Evolutionary conservation across 2,797 vertebrate species (phyloP), one percentile per base, ranked within the genome.

Genomic region (Xyrichtys novacula): DNA sequence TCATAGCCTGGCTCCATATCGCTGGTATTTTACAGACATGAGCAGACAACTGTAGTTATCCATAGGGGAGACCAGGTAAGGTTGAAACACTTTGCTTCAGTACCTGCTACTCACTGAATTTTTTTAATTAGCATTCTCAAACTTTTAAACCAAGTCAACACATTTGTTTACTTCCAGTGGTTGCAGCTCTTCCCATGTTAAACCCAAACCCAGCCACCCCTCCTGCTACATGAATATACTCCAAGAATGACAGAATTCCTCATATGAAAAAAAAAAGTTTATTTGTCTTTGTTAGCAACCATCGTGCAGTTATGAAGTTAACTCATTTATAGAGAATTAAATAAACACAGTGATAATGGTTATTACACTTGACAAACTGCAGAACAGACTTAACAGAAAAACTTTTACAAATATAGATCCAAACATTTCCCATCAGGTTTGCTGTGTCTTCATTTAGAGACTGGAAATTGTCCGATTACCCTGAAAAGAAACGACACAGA

Each of bases 401-500:
- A 59, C 44, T 66, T 26, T 59, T 26, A 66, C 23, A 19, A 49
- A 63, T 39, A 25, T 20, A 63, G 57, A 68, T 42, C 34, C 48
- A 70, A 29, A 66, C 23, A 26, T 26, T 17, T 73, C 29, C 44
- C 11, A 25, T 60, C 26, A 43, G 9, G 42, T 11, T 50, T 39
- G 58, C 36, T 60, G 53, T 6, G 9, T 74, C 73, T 49, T 60
- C 56, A 38, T 40, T 4, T 44, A 48, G 42, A 70, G 19, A 38
- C 31, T 15, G n/a, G 47, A 49, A 49, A 78, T 29, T 17, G 29
- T 46, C 31, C 22, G 28, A 36, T 47, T 88, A 89, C 0, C 89
- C 89, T 90, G 71, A 47, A 49, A 26, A 39, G 46, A 53, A 72
- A 54, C 5, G 20, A 72, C 22, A 68, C 17, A n/a, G n/a, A n/a